Evolutionary conservation across 2,888 invertebrate genomes (phyloP), one percentile per base, ranked within the genome.

Genomic region (Craniophora ligustri): DNA sequence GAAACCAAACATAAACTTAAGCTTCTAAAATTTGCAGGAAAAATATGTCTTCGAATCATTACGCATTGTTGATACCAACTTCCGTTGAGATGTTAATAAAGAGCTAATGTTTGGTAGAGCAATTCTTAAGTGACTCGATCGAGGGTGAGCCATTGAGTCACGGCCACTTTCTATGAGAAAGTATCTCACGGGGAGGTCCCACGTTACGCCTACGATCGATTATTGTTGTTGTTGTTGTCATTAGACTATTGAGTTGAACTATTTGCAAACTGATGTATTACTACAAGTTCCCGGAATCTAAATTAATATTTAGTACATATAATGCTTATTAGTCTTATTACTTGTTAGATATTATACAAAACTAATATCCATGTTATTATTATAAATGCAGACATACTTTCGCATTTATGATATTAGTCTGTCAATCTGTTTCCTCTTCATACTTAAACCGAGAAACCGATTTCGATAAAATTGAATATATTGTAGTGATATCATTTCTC

Each of bases 151-250:
- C 61, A 57, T 70, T 61, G 45, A 48, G 61, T 62, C 49, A 36
- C 61, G 46, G 51, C 56, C 41, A 57, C 60, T 74, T 75, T 75
- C 71, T 75, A 85, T 87, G 88, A 81, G 86, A 88, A 86, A 77
- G 73, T 70, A 46, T 55, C 63, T 19, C 38, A 38, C 58, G 67
- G 70, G 82, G 78, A 76, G 81, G 77, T 87, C 87, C 71, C 88
- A 88, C 88, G 86, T 71, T 67, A 47, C 48, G 48, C 62, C 54
- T 60, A 36, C 58, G 32, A n/a, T n/a, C 45, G 42, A 49, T 32
- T 42, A 61, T 42, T 54, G 41, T 54, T 28, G 40, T 41, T 21
- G n/a, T n/a, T 58, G 30, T 51, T 55, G 32, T 42, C 39, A 35
- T 30, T 21, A 47, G 16, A 49, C 32, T 45, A 31, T 46, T 39